Base-by-base conservation (phyloP, 2,888 invertebrate species). In the Erebia aethiops region DNA sequence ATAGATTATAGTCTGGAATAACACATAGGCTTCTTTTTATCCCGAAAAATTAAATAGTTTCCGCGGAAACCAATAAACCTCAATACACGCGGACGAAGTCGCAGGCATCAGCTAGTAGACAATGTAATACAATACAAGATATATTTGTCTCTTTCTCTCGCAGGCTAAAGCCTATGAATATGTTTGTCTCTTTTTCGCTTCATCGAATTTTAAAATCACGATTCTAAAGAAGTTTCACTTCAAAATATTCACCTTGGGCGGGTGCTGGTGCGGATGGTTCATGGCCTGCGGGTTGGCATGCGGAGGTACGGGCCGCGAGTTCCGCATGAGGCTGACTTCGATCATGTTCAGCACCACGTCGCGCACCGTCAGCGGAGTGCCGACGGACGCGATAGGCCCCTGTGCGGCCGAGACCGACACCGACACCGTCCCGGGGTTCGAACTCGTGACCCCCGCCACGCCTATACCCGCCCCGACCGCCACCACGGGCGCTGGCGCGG, bases 281-380 rank as follows among this genome's bases (percentile, higher is more conserved):
- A 18, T 14, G 21, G 66, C n/a, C 49, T 66, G 74, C 62, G 74
- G 71, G 56, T 76, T 16, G 58, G 58, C 11, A 57, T 67, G 76
- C 13, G 92, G 91, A 77, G 89, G 89, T 43, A 76, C 71, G 21
- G 78, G 77, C 1, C 93, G 91, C 77, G 88, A 88, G 74, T 95
- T 95, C 82, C 97, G 96, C 87, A 95, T 95, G 66, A 98, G 88
- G 77, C 96, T 96, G 84, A 96, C 95, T 87, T 98, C 98, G 73
- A 98, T 98, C 71, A 98, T 96, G 80, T 97, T 97, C 77, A 96
- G 94, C 85, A 98, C 96, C 70, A 97, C 95, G 86, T 98, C 98
- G 77, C 97, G 95, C 21, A 98, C 97, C 67, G 97, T 97, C 72
- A 96, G 92, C 26, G 96, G 95, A 72, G 95, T 94, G 73, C 60